Base-by-base conservation (phyloP, 2,888 invertebrate species). In the Hoplodrina ambigua region DNA sequence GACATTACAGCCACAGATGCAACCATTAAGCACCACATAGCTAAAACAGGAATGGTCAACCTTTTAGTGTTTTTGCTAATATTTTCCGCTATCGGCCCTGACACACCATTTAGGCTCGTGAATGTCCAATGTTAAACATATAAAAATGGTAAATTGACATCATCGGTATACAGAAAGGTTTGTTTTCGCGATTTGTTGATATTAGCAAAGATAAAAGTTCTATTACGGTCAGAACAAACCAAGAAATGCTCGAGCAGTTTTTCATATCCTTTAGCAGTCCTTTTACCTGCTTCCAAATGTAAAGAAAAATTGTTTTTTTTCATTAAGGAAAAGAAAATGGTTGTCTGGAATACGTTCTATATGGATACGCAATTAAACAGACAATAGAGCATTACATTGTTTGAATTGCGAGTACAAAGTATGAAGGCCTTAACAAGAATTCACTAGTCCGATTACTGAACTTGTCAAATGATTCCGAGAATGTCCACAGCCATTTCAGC, bases 1-100 rank as follows among this genome's bases (percentile, higher is more conserved):
- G 17, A 44, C 74, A 80, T 81, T 80, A 80, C 30, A 33, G 25
- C 75, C 65, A 52, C 55, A 37, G n/a, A 80, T 37, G 67, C 55
- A 13, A 59, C 30, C 49, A 49, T 6, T 64, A 72, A 78, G 50
- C 41, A 74, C 55, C 61, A 19, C 55, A 15, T 7, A 33, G 19
- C 69, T 63, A 37, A 25, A 60, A 53, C 49, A 33, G 75, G 71
- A 53, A 67, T 55, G 44, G 13, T 0, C 33, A 67, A 75, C 75
- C 11, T 73, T 74, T 57, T 10, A 11, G n/a, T 4, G 30, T 19
- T 44, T 69, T 53, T n/a, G 50, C 49, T 49, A 52, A 63, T 56
- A 46, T 46, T 58, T 59, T 55, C 46, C 53, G 52, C 20, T 46
- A 6, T 46, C 17, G 46, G 17, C 46, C 46, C 46, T 46, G 46